These are phyloP conservation scores for Petrophora chlorosata DNA, from an alignment of 2,888 invertebrate genomes.

Conservation along the genomic window DNA sequence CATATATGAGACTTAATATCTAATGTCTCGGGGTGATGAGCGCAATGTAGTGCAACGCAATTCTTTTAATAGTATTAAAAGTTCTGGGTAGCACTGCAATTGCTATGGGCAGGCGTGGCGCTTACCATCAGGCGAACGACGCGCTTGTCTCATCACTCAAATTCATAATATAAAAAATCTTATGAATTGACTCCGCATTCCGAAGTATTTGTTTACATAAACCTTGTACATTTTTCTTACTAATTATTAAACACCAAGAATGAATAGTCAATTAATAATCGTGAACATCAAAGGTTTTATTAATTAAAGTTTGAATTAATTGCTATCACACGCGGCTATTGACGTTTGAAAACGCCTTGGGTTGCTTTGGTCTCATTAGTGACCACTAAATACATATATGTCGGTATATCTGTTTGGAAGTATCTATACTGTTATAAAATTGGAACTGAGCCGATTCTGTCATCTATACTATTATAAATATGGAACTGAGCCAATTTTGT, in stretches of 20 bases:
- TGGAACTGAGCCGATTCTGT: no score
- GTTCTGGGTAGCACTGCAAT: no score
- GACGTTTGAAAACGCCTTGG: conserved; percentile 10
- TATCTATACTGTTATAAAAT: neutral
- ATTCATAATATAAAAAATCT: no score
- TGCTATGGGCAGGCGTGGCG: no score
- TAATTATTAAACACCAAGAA: conserved; percentile 22
- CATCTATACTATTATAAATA: no score
- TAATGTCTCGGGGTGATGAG: no score
- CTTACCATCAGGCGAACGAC: no score
- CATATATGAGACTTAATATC: no score
- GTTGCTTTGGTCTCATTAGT: neutral
- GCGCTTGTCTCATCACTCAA: no score
- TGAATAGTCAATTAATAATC: conserved; percentile 19
- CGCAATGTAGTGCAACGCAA: no score
- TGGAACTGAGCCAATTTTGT: no score
- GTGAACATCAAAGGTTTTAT: conserved; percentile 24
- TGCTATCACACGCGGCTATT: conserved; percentile 10
- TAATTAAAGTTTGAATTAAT: conserved; percentile 29
- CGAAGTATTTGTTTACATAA: conserved; percentile 21
- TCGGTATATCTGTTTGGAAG: neutral
- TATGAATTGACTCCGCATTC: conserved; percentile 3
- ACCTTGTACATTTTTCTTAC: conserved; percentile 23
- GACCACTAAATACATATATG: neutral
- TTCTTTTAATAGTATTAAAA: no score